Evolutionary conservation across 2,888 invertebrate species (phyloP).

Genomic region (Cephalotes varians): DNA sequence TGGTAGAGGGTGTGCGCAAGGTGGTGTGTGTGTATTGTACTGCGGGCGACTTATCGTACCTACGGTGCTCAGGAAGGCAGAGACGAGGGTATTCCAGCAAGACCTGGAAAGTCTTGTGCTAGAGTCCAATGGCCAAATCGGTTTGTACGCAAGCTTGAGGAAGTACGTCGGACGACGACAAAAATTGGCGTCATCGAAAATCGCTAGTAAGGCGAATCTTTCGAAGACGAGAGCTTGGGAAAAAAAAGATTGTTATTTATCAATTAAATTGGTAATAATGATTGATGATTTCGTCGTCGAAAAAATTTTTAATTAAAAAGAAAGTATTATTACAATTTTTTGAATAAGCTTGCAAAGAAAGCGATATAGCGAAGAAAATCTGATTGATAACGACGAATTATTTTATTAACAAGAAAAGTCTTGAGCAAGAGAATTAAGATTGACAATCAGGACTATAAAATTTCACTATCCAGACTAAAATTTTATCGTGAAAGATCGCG

Average conservation of each 20-base stretch:
- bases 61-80: conserved; percentile 70
- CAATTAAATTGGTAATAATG: conserved; percentile 1
- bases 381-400: not conserved
- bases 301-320: not conserved
- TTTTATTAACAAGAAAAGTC: not conserved
- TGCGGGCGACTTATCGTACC: conserved; percentile 65
- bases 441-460: conserved; percentile 1
- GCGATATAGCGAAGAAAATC: not conserved
- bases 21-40: conserved; percentile 64
- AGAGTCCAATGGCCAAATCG: conserved; percentile 56
- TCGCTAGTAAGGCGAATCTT: conserved; percentile 46
- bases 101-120: conserved; percentile 85
- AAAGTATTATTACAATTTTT: conserved; percentile 12
- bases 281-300: not conserved
- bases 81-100: conserved; percentile 65
- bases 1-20: conserved; percentile 75
- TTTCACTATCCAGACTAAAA: not conserved
- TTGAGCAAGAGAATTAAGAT: not conserved
- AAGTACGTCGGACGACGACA: not conserved
- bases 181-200: conserved; percentile 26
- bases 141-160: conserved; percentile 12
- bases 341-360: not conserved
- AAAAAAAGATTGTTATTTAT: not conserved
- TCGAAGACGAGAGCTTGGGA: conserved; percentile 28
- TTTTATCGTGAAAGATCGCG: not conserved